Evolutionary conservation across 1,140 invertebrate genomes (phyloP).

Genomic region (Planococcus citri): DNA sequence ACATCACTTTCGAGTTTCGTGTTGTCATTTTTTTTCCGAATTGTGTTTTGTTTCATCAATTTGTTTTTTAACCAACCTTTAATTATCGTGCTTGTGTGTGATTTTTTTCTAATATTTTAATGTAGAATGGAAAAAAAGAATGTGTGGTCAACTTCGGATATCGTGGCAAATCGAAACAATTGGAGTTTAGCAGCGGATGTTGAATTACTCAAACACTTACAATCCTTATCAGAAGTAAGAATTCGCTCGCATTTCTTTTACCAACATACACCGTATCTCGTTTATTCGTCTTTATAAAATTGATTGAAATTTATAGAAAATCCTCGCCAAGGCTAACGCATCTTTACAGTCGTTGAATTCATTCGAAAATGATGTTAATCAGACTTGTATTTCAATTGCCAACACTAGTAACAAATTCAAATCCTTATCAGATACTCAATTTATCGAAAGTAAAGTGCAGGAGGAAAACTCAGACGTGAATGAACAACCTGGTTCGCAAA

Average conservation of each 20-base stretch:
- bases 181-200: neutral
- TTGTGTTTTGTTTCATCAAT: too few relatives aligned
- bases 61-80: too few relatives aligned
- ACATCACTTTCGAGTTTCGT: too few relatives aligned
- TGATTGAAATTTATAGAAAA: neutral
- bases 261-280: too few relatives aligned
- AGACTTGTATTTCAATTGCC: neutral
- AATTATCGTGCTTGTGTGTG: too few relatives aligned
- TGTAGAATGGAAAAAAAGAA: conserved; percentile 2
- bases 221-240: neutral
- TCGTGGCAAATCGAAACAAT: neutral
- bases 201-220: conserved; percentile 11
- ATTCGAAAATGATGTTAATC: conserved; percentile 7
- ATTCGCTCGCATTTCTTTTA: neutral
- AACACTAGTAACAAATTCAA: neutral
- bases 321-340: neutral
- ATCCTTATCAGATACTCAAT: neutral
- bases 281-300: neutral
- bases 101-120: too few relatives aligned
- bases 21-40: too few relatives aligned
- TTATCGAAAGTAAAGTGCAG: conserved; percentile 2
- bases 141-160: conserved; percentile 1
- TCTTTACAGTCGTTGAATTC: neutral
- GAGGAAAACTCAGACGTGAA: neutral
- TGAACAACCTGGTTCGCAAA: neutral